These are phyloP conservation scores for Syngnathus rostellatus DNA, from an alignment of 2,797 vertebrate species.

Conservation along the genomic window DNA sequence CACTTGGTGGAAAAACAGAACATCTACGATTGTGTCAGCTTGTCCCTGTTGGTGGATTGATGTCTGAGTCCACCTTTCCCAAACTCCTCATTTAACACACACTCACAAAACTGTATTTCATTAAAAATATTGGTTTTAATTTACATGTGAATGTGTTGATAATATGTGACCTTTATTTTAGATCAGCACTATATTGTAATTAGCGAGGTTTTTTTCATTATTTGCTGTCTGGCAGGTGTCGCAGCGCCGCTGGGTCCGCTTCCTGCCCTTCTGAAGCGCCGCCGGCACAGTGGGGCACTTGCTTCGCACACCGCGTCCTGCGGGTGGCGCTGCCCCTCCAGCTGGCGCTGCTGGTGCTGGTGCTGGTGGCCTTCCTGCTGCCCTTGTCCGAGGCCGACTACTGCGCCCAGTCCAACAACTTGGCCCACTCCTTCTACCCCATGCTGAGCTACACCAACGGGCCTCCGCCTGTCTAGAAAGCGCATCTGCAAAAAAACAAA, in stretches of 20 bases:
- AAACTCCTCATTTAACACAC: too few species aligned
- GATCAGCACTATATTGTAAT: too few species aligned
- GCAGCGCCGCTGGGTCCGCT: constrained; percentile 86
- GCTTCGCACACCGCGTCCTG: constrained; percentile 80
- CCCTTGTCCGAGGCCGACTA: constrained; percentile 85
- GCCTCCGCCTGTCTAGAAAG: constrained; percentile 82
- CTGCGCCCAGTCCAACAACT: constrained; percentile 87
- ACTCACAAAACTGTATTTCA: too few species aligned
- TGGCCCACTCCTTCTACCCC: constrained; percentile 88
- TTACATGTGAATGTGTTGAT: too few species aligned
- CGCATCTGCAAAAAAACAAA: background rate
- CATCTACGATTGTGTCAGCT: too few species aligned
- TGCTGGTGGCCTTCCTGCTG: constrained; percentile 81
- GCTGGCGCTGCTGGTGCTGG: constrained; percentile 79
- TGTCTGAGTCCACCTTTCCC: too few species aligned
- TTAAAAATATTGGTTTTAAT: too few species aligned
- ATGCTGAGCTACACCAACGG: constrained; percentile 93
- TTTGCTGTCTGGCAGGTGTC: constrained; percentile 57
- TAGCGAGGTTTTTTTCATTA: too few species aligned
- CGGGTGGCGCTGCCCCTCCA: constrained; percentile 86
- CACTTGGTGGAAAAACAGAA: too few species aligned
- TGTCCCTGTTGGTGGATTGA: too few species aligned
- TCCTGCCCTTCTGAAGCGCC: constrained; percentile 88
- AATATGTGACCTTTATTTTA: too few species aligned
- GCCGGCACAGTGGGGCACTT: constrained; percentile 6